Evolutionary conservation across 1,140 invertebrate genomes (phyloP).

Genomic region (Babylonia areolata): DNA sequence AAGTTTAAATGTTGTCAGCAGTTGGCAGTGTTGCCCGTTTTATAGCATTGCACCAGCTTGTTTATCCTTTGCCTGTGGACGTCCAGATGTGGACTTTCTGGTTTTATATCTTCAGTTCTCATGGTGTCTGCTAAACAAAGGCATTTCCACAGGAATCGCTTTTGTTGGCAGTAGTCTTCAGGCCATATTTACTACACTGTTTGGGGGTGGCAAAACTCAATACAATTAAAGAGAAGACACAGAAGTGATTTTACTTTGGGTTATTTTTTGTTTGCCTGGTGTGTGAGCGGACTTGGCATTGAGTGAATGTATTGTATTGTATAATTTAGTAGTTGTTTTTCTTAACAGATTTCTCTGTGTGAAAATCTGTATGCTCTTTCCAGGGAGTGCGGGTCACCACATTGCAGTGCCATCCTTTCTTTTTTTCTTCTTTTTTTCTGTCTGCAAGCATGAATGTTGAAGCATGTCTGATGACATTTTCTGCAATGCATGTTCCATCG

Average conservation of each 20-base stretch:
- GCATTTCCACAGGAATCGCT: background rate
- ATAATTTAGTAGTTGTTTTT: no score
- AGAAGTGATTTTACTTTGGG: background rate
- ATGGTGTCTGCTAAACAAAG: background rate
- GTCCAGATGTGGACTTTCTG: background rate
- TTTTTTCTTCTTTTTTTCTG: no score
- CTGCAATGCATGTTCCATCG: no score
- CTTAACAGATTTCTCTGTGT: no score
- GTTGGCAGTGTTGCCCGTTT: no score
- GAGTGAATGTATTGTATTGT: no score
- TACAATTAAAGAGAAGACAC: slow-evolving; percentile 14
- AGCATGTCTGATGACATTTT: no score
- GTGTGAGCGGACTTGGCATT: no score
- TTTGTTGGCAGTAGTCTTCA: background rate
- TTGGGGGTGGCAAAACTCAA: slow-evolving; percentile 5
- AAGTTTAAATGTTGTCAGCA: background rate
- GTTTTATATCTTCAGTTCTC: background rate
- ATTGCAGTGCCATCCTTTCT: no score
- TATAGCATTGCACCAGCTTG: background rate
- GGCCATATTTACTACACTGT: background rate
- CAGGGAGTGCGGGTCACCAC: no score
- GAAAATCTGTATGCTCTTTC: no score
- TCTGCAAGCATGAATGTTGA: no score
- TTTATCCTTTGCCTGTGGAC: background rate
- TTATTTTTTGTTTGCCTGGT: background rate